phyloP scores from a whole-genome alignment of 2,113 vertebrate species.

The Scomber colias region DNA sequence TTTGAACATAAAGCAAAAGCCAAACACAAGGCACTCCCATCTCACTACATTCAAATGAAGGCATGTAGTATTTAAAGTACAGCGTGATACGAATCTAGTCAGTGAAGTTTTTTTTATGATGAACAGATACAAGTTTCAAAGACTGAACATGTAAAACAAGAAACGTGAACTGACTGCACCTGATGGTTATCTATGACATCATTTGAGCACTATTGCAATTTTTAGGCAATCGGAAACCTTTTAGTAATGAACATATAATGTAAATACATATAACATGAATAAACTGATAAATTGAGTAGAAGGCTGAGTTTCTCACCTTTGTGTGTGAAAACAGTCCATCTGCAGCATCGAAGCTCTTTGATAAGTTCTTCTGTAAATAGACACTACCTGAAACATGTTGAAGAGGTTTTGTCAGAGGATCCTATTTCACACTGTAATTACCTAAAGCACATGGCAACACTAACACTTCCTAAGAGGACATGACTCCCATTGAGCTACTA shows the following conservation, averaged over 20 bases:
- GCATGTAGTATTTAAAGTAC: conserved; percentile 11
- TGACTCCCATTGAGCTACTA: background rate
- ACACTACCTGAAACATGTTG: conserved; percentile 69
- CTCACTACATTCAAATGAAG: conserved; percentile 60
- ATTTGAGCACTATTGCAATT: no score
- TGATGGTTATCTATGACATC: no score
- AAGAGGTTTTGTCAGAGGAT: conserved; percentile 23
- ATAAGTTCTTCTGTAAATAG: conserved; percentile 47
- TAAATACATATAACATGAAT: no score
- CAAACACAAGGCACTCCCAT: conserved; percentile 4
- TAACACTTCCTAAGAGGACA: background rate
- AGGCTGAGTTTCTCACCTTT: conserved; percentile 44
- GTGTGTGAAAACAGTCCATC: conserved; percentile 40
- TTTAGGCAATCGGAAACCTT: background rate
- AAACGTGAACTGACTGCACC: no score
- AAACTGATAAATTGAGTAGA: background rate
- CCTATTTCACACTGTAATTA: conserved; percentile 26
- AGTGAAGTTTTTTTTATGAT: background rate
- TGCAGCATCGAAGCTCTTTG: conserved; percentile 23
- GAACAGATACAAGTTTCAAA: background rate
- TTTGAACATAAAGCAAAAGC: conserved; percentile 13
- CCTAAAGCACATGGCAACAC: background rate
- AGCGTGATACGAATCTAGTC: background rate
- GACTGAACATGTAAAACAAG: background rate
- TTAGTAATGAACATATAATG: background rate